phyloP scores from a whole-genome alignment of 2,113 vertebrate species.

The Neodontobutis hainanensis region DNA sequence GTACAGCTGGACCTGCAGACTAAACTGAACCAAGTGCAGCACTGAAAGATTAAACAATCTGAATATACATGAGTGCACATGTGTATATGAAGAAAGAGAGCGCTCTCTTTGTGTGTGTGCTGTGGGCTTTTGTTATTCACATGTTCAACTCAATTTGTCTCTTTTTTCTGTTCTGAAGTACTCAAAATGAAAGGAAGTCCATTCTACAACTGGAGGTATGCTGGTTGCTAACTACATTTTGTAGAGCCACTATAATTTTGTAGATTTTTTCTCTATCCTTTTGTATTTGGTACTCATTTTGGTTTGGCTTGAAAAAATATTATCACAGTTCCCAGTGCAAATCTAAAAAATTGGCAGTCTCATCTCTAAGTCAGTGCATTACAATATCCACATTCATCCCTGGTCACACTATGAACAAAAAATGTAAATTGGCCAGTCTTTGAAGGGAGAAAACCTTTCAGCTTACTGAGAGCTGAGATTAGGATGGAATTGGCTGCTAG shows the following conservation, averaged over 20 bases:
- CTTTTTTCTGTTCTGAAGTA: slow-evolving; percentile 75
- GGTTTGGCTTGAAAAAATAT: slow-evolving; percentile 30
- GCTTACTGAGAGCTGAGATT: slow-evolving; percentile 60
- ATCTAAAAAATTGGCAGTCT: slow-evolving; percentile 10
- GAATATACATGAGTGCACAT: slow-evolving; percentile 46
- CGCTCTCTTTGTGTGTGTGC: slow-evolving; percentile 27
- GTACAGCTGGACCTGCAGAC: slow-evolving; percentile 50
- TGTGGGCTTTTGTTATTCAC: slow-evolving; percentile 36
- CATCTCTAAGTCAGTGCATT: slow-evolving; percentile 39
- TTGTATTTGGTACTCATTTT: slow-evolving; percentile 38
- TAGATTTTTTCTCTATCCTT: slow-evolving; percentile 35
- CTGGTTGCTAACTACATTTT: slow-evolving; percentile 67
- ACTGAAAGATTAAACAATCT: slow-evolving; percentile 50
- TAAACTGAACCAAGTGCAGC: slow-evolving; percentile 26
- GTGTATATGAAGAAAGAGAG: slow-evolving; percentile 22
- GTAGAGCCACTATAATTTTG: slow-evolving; percentile 61
- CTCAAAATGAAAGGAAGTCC: slow-evolving; percentile 80
- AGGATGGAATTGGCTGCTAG: slow-evolving; percentile 64
- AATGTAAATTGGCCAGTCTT: slow-evolving; percentile 55
- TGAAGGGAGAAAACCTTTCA: slow-evolving; percentile 51
- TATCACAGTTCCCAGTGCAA: slow-evolving; percentile 10
- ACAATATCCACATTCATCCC: slow-evolving; percentile 16
- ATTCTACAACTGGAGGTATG: slow-evolving; percentile 78
- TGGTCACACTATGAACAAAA: slow-evolving; percentile 5
- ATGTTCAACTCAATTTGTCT: slow-evolving; percentile 62